Evolutionary conservation across 2,113 vertebrate genomes (phyloP).

Genomic region (Varanus salvator): DNA sequence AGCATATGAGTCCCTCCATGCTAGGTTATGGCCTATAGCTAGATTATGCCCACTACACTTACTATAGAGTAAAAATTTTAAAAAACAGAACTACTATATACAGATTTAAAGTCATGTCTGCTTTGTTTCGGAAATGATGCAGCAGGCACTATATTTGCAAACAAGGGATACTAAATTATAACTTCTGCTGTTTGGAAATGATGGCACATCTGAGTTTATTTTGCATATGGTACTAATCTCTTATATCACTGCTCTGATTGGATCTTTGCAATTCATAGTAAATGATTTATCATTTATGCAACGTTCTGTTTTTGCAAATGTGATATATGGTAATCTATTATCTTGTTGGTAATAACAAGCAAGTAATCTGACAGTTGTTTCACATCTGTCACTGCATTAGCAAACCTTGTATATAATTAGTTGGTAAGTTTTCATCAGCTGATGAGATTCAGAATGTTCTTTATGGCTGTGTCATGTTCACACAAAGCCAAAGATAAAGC

Average conservation of each 20-base stretch:
- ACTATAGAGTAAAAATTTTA: no score
- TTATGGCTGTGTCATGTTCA: neutral
- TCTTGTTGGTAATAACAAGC: neutral
- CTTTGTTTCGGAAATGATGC: neutral
- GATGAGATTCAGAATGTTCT: conserved; percentile 19
- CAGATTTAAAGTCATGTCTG: no score
- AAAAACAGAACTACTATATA: no score
- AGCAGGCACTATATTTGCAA: neutral
- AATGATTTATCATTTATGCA: conserved; percentile 12
- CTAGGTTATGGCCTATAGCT: no score
- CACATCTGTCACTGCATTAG: conserved; percentile 2
- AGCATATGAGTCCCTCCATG: no score
- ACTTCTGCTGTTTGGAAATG: neutral
- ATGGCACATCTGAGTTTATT: neutral
- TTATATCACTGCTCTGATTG: neutral
- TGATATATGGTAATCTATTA: conserved; percentile 18
- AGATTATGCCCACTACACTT: no score
- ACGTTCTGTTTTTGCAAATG: neutral
- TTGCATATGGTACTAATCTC: neutral
- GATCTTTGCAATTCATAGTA: conserved; percentile 6
- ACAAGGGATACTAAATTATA: neutral
- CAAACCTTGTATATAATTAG: conserved; percentile 5
- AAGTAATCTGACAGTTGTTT: conserved; percentile 7
- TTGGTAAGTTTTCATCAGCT: neutral
- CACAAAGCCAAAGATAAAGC: neutral